These are phyloP conservation scores for Pterois miles DNA, from an alignment of 2,797 vertebrate genomes.

Conservation along the genomic window DNA sequence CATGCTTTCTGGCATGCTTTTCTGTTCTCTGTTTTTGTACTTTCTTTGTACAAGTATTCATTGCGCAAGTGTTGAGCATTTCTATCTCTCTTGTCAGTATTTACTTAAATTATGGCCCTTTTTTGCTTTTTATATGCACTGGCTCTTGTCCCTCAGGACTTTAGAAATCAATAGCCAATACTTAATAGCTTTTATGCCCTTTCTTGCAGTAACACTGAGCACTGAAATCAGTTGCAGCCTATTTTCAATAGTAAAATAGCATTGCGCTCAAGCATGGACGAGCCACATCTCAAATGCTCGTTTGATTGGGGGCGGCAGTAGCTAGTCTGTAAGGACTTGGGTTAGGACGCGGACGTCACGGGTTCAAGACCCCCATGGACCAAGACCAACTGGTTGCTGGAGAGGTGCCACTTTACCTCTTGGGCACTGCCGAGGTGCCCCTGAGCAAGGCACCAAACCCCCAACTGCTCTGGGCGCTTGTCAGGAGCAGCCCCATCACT, in stretches of 20 bases:
- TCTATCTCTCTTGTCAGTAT: not conserved
- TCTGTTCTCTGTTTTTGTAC: not conserved
- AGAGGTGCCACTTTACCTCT: no score
- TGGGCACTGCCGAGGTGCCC: no score
- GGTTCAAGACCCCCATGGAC: no score
- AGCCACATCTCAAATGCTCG: not conserved
- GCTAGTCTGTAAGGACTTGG: no score
- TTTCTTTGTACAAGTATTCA: not conserved
- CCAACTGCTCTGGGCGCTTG: no score
- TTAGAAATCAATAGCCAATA: not conserved
- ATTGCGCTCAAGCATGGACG: not conserved
- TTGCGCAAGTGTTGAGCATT: conserved; percentile 2
- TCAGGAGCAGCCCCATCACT: no score
- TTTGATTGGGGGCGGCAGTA: no score
- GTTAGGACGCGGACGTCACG: no score
- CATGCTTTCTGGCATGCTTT: not conserved
- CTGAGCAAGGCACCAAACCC: no score
- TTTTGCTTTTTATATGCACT: not conserved
- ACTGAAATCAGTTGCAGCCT: not conserved
- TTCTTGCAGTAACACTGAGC: not conserved
- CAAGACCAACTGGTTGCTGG: no score
- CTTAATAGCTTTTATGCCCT: not conserved
- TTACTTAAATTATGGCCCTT: not conserved
- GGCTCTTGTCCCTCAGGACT: not conserved
- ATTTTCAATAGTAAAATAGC: not conserved